A percentile compares a stretch with the other conserved stretches of the same genome.
These are phyloP conservation scores for Andrena minutula DNA, from an alignment of 2,888 invertebrate genomes.

Conservation along the genomic window DNA sequence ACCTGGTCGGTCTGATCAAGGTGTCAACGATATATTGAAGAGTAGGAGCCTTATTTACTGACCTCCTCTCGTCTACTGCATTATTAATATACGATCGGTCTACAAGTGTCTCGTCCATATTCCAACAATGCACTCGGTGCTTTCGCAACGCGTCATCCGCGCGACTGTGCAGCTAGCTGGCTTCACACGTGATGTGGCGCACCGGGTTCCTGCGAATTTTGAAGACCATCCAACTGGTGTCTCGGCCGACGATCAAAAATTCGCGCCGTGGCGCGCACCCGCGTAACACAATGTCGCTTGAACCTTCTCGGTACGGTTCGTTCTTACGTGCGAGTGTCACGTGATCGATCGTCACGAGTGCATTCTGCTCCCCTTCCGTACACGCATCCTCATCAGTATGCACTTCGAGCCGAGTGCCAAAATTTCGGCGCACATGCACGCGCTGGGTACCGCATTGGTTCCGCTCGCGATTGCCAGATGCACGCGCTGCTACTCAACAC, in stretches of 20 bases:
- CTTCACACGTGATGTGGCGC: slow-evolving; percentile 1
- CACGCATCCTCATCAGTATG: slow-evolving; percentile 21
- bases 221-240: slow-evolving; percentile 44
- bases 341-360: slow-evolving; percentile 43
- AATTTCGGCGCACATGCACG: neutral
- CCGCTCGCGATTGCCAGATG: neutral
- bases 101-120: neutral
- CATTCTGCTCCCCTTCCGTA: slow-evolving; percentile 14
- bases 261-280: slow-evolving; percentile 20
- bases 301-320: slow-evolving; percentile 2
- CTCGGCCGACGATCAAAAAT: slow-evolving; percentile 47
- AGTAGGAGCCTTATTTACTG: no score
- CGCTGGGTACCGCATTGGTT: neutral
- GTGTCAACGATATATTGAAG: no score
- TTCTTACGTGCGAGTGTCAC: slow-evolving; percentile 10
- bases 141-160: neutral
- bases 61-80: no score
- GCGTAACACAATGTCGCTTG: neutral
- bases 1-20: no score
- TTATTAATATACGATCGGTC: neutral
- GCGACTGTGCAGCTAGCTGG: neutral
- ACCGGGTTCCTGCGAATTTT: slow-evolving; percentile 28
- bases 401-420: slow-evolving; percentile 31
- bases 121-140: neutral
- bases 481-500: neutral